Percentiles rank a stretch among this genome's conserved stretches.
These are phyloP conservation scores for Laticauda colubrina DNA, from an alignment of 2,113 vertebrate genomes.

Conservation along the genomic window DNA sequence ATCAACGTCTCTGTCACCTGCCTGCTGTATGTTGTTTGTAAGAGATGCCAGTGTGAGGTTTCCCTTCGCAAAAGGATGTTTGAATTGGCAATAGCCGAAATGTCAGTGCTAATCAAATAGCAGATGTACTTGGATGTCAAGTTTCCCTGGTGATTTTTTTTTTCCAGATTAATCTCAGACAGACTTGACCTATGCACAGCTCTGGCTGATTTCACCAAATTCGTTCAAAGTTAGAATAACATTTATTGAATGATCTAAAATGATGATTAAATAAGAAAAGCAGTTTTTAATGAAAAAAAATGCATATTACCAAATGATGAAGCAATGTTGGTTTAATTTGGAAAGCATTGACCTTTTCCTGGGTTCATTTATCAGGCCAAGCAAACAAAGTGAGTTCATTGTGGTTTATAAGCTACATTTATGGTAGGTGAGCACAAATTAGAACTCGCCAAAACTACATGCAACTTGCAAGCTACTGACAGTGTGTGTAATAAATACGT, in stretches of 20 bases:
- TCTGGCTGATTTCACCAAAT: background rate
- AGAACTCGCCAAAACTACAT: background rate
- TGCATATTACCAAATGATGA: background rate
- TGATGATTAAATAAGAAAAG: too few species aligned
- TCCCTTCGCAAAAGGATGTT: constrained; percentile 26
- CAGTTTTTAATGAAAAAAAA: background rate
- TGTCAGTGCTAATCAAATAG: constrained; percentile 17
- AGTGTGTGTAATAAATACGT: background rate
- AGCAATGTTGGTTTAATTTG: background rate
- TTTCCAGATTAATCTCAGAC: background rate
- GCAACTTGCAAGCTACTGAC: background rate
- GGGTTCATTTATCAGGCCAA: background rate
- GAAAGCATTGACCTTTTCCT: background rate
- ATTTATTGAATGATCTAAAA: background rate
- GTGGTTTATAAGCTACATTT: background rate
- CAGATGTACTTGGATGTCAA: background rate
- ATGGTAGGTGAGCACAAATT: background rate
- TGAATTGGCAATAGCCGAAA: constrained; percentile 52
- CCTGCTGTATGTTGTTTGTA: background rate
- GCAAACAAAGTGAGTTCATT: background rate
- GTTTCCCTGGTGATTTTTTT: background rate
- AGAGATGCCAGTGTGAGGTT: constrained; percentile 31
- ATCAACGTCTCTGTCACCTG: constrained; percentile 51
- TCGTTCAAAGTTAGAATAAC: background rate
- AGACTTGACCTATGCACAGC: background rate